Evolutionary conservation across 2,113 vertebrate genomes (phyloP), one percentile per base, ranked within the genome.

Genomic region (Protomyctophum bolini): DNA sequence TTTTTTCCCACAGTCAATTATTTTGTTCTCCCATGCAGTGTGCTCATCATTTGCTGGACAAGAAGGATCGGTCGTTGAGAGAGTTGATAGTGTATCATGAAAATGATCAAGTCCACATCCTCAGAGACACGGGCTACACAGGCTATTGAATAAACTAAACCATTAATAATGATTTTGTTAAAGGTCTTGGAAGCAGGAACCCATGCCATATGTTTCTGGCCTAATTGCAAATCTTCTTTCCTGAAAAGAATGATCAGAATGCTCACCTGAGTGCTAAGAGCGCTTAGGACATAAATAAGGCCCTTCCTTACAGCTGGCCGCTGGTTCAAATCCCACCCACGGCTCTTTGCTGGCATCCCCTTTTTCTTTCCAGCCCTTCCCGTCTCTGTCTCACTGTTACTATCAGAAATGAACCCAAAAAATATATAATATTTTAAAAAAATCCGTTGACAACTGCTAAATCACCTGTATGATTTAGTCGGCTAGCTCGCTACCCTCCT

Each of bases 21-120:
- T 62, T 87, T 83, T 69, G 2, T 70, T 79, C 83, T 72, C 73
- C 84, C 83, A 86, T 90, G 87, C 89, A 73, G 58, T 88, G 86
- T 89, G 67, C 75, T 86, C 85, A 87, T 89, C 69, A 61, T 86
- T 87, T 68, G 50, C 57, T 28, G 12, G 55, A 77, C 52, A 21
- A 83, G 66, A 58, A 75, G 60, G 54, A 56, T 78, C 56, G 75
- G 7, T 58, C 46, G 4, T 58, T 77, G 9, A 64, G 50, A 73
- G 12, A 75, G 72, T 33, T 55, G 55, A 51, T 55, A 10, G 10
- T 15, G 56, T 68, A 11, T 66, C 47, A 8, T 66, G 33, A 11
- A 28, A 45, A 10, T 57, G 28, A 69, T 52, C 63, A 65, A n/a
- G 14, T 66, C 48, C 3, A 7, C 29, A n/a, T 28, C 12, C 57